These are phyloP conservation scores for Peromyscus eremicus DNA, from an alignment of 2,797 vertebrate species.

Conservation along the genomic window DNA sequence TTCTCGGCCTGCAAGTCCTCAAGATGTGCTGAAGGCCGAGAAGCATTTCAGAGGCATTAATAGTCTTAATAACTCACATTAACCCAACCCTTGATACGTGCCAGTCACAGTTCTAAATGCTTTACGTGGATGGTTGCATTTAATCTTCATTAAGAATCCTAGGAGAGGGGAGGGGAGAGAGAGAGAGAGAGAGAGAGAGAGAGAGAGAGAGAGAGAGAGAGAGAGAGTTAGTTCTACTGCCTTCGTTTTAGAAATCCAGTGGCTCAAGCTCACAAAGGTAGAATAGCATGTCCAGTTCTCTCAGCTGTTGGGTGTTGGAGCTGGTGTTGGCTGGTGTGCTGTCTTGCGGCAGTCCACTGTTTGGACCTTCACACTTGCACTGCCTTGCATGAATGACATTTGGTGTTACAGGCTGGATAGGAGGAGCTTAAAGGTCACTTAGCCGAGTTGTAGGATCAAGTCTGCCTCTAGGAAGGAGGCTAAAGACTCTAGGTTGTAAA, in stretches of 20 bases:
- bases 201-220: background rate
- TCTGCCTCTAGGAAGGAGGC: background rate
- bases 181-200: background rate
- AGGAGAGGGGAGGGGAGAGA: background rate
- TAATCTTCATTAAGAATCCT: constrained; percentile 76
- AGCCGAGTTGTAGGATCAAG: background rate
- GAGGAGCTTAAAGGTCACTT: background rate
- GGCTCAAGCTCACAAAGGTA: background rate
- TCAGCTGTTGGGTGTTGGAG: background rate
- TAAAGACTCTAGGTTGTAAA: background rate
- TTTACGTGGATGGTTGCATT: constrained; percentile 59
- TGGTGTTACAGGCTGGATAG: background rate
- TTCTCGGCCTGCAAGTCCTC: constrained; percentile 64
- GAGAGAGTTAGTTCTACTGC: background rate
- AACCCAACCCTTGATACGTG: constrained; percentile 66
- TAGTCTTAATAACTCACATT: constrained; percentile 71
- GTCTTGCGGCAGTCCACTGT: background rate
- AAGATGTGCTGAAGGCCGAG: constrained; percentile 68
- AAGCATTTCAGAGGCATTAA: constrained; percentile 75
- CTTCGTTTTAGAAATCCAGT: constrained; percentile 10
- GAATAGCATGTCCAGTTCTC: background rate
- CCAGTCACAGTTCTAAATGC: constrained; percentile 74
- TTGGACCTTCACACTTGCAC: background rate
- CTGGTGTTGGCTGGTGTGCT: background rate
- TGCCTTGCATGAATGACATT: background rate